Conservation (phyloP, 2,888 invertebrate species). For the Epistrophe eligans region DNA sequence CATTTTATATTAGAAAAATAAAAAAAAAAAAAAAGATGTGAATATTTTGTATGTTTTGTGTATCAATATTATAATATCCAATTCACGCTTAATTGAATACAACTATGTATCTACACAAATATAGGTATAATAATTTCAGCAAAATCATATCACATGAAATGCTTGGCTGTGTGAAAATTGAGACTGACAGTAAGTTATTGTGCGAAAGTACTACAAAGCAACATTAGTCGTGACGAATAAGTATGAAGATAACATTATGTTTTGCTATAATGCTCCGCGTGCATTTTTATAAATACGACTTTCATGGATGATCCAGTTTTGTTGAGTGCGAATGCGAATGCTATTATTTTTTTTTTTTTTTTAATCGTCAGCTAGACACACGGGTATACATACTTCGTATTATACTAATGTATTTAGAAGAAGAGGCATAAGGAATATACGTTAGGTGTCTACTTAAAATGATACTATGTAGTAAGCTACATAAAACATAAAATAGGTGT, state of each 20-base stretch:
- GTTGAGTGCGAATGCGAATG: constrained; percentile 29
- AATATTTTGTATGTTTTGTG: neutral
- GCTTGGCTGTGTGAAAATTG: neutral
- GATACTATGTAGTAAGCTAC: neutral
- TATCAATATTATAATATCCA: constrained; percentile 10
- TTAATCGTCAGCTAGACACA: constrained; percentile 16
- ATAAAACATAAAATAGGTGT: constrained; percentile 11
- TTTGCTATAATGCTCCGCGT: constrained; percentile 8
- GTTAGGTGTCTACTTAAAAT: neutral
- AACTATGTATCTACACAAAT: neutral
- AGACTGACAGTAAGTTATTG: neutral
- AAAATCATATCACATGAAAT: neutral
- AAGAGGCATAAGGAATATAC: neutral
- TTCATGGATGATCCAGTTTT: constrained; percentile 57
- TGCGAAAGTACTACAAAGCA: neutral
- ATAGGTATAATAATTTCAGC: neutral
- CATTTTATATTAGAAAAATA: neutral
- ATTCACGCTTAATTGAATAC: constrained; percentile 13
- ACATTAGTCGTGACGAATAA: neutral
- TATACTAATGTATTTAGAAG: neutral
- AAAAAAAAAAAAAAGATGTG: neutral
- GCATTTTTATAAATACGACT: constrained; percentile 17
- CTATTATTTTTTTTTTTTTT: constrained; percentile 43
- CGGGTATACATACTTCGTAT: neutral
- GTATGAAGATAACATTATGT: constrained; percentile 31